A percentile compares a stretch with the other conserved stretches of the same genome.
These are phyloP conservation scores for Philaethria dido DNA, from an alignment of 2,888 invertebrate genomes.

Conservation along the genomic window DNA sequence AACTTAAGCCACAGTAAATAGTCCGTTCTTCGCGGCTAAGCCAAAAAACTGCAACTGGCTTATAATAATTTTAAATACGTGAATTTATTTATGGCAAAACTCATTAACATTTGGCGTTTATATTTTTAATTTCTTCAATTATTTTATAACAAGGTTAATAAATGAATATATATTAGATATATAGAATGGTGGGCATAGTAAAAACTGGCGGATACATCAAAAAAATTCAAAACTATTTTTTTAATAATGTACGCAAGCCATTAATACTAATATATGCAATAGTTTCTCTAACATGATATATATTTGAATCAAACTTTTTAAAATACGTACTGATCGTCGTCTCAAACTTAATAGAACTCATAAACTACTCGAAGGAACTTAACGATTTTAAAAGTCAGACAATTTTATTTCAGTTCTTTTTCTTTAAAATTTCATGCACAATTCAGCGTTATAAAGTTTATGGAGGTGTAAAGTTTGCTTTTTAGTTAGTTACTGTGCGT, in stretches of 20 bases:
- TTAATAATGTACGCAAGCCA: too few species aligned
- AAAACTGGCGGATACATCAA: too few species aligned
- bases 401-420: conserved; percentile 31
- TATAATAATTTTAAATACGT: conserved; percentile 71
- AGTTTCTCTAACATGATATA: background rate
- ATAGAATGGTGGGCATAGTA: too few species aligned
- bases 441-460: conserved; percentile 48
- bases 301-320: background rate
- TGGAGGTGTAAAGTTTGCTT: conserved; percentile 57
- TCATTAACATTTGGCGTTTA: conserved; percentile 58
- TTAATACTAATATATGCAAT: background rate
- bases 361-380: conserved; percentile 9
- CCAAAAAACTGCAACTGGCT: conserved; percentile 69
- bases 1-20: conserved; percentile 64
- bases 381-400: conserved; percentile 23
- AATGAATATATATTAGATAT: background rate
- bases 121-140: background rate
- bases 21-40: conserved; percentile 56
- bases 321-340: background rate
- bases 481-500: conserved; percentile 59
- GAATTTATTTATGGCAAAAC: conserved; percentile 66
- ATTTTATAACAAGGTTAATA: background rate
- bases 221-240: too few species aligned
- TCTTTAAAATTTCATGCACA: conserved; percentile 38
- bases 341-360: conserved; percentile 13